Conservation (phyloP, 2,888 invertebrate species). For the Acrobasis repandana region DNA sequence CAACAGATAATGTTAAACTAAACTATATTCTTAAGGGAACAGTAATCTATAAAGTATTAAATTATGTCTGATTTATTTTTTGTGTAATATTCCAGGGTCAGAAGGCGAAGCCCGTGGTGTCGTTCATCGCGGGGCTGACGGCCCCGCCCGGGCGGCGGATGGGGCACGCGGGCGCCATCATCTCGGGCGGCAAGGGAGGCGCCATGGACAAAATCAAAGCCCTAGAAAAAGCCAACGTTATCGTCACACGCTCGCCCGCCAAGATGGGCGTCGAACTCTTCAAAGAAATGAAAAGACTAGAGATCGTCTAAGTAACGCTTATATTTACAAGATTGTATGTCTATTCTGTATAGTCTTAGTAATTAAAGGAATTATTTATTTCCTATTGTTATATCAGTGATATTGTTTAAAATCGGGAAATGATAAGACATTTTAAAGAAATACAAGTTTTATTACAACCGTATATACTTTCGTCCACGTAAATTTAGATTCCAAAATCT, state of each 20-base stretch:
- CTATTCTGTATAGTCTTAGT: slow-evolving; percentile 66
- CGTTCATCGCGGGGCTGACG: slow-evolving; percentile 99
- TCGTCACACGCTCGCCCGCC: slow-evolving; percentile 97
- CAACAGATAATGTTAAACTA: no score
- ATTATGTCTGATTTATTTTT: slow-evolving; percentile 11
- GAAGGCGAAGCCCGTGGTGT: slow-evolving; percentile 98
- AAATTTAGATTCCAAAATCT: slow-evolving; percentile 30
- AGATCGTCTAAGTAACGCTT: slow-evolving; percentile 74
- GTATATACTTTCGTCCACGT: slow-evolving; percentile 19
- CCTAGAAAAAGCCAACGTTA: slow-evolving; percentile 95
- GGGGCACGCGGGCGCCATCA: slow-evolving; percentile 99
- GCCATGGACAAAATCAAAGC: slow-evolving; percentile 99
- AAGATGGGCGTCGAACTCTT: slow-evolving; percentile 95
- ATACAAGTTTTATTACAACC: slow-evolving; percentile 27
- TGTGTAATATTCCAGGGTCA: slow-evolving; percentile 83
- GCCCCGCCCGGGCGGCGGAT: slow-evolving; percentile 99
- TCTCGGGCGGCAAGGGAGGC: slow-evolving; percentile 99
- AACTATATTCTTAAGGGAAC: not conserved
- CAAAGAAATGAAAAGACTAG: slow-evolving; percentile 94
- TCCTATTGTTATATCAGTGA: slow-evolving; percentile 50
- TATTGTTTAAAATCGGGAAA: slow-evolving; percentile 34
- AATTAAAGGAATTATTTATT: slow-evolving; percentile 73
- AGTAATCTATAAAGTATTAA: not conserved
- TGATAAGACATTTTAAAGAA: slow-evolving; percentile 42
- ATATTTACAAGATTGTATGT: slow-evolving; percentile 44